Evolutionary conservation across 37 sponge, comb jelly and placozoan species (phyloP).

Genomic region (Crambe crambe): DNA sequence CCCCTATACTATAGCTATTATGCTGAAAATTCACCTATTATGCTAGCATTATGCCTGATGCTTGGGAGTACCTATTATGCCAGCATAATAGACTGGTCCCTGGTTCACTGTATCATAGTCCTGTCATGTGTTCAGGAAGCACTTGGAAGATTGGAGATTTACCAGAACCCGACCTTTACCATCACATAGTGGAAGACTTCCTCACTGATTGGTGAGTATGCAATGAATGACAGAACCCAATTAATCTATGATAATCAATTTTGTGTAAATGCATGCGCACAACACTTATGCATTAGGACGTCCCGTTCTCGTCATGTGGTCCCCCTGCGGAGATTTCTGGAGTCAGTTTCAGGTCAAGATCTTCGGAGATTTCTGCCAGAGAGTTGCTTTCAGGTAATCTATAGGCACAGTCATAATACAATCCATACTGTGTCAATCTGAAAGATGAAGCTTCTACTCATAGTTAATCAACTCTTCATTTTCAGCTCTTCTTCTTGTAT

Average conservation of each 20-base stretch:
- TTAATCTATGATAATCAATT: not conserved
- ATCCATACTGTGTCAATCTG: not conserved
- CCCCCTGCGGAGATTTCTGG: conserved; percentile 77
- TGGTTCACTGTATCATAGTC: too few relatives aligned
- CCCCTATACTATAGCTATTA: too few relatives aligned
- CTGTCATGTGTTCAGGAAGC: not conserved
- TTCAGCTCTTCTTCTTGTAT: conserved; percentile 51
- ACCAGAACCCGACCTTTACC: conserved; percentile 54
- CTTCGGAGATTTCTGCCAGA: conserved; percentile 61
- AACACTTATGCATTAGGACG: conserved; percentile 47
- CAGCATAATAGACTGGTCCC: too few relatives aligned
- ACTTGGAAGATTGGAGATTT: conserved; percentile 14
- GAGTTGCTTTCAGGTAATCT: conserved; percentile 62
- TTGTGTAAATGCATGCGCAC: not conserved
- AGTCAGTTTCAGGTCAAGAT: conserved; percentile 48
- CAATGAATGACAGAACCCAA: not conserved
- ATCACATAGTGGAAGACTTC: conserved; percentile 89
- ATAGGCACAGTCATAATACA: not conserved
- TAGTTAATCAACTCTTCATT: not conserved
- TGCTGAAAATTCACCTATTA: too few relatives aligned
- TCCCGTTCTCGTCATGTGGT: conserved; percentile 55
- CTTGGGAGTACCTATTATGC: too few relatives aligned
- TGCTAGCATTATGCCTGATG: too few relatives aligned
- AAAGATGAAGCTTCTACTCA: not conserved
- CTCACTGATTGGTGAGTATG: conserved; percentile 78